Evolutionary conservation across 2,888 invertebrate species (phyloP).

Genomic region (Augochlorella aurata): DNA sequence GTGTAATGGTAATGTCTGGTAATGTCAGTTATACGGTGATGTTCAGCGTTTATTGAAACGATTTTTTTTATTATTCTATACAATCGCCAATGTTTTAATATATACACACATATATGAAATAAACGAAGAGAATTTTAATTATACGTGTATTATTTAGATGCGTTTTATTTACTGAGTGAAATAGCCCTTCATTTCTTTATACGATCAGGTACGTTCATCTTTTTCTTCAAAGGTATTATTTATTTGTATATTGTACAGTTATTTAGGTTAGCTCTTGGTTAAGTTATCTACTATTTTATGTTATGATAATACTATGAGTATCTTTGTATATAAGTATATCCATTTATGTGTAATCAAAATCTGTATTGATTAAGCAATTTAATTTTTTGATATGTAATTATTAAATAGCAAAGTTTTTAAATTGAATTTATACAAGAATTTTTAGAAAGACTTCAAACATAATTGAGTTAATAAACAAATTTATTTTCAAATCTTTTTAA

Average conservation of each 20-base stretch:
- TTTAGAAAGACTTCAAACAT: neutral
- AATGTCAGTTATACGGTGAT: slow-evolving; percentile 50
- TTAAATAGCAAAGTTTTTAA: neutral
- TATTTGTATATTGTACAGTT: slow-evolving; percentile 26
- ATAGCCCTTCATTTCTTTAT: slow-evolving; percentile 21
- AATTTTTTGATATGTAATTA: neutral
- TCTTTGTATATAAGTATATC: neutral
- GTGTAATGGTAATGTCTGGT: slow-evolving; percentile 6
- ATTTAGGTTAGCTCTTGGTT: neutral
- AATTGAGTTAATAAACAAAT: neutral
- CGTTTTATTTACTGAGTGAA: slow-evolving; percentile 42
- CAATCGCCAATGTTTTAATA: slow-evolving; percentile 32
- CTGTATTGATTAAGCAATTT: neutral
- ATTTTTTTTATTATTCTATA: slow-evolving; percentile 38
- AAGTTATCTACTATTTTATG: neutral
- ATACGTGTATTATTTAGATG: slow-evolving; percentile 36
- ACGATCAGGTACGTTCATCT: slow-evolving; percentile 46
- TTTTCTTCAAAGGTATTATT: slow-evolving; percentile 30
- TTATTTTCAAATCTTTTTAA: neutral
- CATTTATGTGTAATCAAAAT: neutral
- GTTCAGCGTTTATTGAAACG: slow-evolving; percentile 38
- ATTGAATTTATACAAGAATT: neutral
- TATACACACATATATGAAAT: slow-evolving; percentile 22
- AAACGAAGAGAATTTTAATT: slow-evolving; percentile 31
- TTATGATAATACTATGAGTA: neutral